Evolutionary conservation across 1,140 invertebrate genomes (phyloP).

Genomic region (Cryptotermes secundus): DNA sequence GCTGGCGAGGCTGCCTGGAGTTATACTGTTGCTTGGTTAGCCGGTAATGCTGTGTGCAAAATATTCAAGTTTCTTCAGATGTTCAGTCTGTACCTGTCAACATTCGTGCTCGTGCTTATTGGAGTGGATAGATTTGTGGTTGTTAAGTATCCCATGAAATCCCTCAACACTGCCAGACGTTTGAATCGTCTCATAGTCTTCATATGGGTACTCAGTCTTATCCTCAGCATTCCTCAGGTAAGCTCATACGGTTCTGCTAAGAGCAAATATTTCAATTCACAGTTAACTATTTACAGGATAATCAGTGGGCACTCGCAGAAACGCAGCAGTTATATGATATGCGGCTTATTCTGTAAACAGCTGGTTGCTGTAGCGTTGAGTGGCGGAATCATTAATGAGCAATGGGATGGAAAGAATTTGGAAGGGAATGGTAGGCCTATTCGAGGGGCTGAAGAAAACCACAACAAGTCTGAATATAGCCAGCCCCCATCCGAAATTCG

Average conservation of each 20-base stretch:
- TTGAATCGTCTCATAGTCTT: constrained; percentile 61
- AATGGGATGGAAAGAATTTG: no score
- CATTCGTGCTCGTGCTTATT: constrained; percentile 78
- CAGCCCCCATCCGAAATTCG: no score
- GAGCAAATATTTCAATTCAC: no score
- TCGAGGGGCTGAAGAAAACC: no score
- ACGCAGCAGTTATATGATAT: no score
- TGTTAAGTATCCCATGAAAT: constrained; percentile 77
- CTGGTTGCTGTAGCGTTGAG: no score
- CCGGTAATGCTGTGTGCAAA: constrained; percentile 75
- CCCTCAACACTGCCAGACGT: constrained; percentile 64
- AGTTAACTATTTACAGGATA: no score
- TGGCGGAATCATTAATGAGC: no score
- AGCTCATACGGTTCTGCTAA: neutral
- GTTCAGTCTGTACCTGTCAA: constrained; percentile 80
- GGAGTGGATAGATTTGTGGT: constrained; percentile 78
- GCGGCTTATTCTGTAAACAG: no score
- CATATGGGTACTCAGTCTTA: constrained; percentile 67
- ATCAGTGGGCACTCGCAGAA: no score
- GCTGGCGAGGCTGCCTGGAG: constrained; percentile 76
- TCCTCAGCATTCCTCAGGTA: constrained; percentile 82
- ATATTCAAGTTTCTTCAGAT: constrained; percentile 79
- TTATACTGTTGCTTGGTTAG: constrained; percentile 77
- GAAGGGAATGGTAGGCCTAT: no score
- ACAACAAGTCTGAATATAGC: no score